Conservation (phyloP, 2,113 vertebrate species). For the Empidonax traillii region DNA sequence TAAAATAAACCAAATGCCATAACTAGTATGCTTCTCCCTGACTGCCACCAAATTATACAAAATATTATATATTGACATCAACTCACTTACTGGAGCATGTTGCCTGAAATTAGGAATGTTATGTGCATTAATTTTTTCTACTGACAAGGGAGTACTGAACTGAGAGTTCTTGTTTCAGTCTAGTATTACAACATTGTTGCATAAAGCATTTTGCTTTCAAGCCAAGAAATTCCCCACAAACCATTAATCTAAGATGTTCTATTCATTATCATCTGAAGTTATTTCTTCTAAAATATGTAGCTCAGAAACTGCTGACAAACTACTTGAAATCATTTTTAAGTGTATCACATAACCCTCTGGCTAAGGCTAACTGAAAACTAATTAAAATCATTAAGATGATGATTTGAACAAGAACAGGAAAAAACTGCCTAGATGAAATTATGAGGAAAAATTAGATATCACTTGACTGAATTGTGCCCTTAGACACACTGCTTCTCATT, state of each 20-base stretch:
- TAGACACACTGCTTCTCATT: neutral
- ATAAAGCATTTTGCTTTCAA: conserved; percentile 1
- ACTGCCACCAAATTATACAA: conserved; percentile 31
- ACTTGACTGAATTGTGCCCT: neutral
- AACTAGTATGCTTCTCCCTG: neutral
- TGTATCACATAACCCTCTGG: neutral
- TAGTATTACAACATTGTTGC: conserved; percentile 6
- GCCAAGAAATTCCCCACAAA: conserved; percentile 41
- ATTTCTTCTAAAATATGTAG: conserved; percentile 17
- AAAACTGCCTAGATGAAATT: conserved; percentile 4
- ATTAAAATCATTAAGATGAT: conserved; percentile 32
- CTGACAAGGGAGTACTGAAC: conserved; percentile 1
- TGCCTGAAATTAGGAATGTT: conserved; percentile 43
- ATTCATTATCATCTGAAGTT: conserved; percentile 23
- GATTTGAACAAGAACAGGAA: neutral
- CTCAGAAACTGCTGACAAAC: conserved; percentile 51
- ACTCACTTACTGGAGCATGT: neutral
- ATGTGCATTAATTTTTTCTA: neutral
- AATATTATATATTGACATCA: neutral
- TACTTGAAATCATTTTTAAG: neutral
- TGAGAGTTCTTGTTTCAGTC: neutral
- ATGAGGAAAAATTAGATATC: conserved; percentile 25
- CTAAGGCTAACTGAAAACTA: conserved; percentile 45
- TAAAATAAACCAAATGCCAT: neutral
- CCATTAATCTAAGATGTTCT: conserved; percentile 41